Conservation (phyloP, 2,888 invertebrate genomes). For the Polia nebulosa region DNA sequence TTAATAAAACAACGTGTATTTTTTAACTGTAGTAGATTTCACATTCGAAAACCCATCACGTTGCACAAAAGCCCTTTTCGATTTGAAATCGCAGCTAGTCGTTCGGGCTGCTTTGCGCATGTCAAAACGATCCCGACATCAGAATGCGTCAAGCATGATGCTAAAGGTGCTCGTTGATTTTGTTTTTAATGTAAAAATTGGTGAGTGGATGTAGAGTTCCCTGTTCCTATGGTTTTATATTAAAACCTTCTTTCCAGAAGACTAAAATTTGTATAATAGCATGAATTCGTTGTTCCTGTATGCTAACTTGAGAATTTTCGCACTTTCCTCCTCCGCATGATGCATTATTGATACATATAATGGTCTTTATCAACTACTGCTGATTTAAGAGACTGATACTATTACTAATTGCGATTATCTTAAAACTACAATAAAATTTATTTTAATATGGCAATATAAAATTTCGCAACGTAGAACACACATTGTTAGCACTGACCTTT, state of each 20-base stretch:
- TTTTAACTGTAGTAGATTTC: neutral
- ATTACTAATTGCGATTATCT: neutral
- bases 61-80: constrained; percentile 70
- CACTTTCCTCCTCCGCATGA: constrained; percentile 71
- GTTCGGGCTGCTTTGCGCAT: constrained; percentile 78
- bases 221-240: constrained; percentile 55
- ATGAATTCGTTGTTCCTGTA: constrained; percentile 64
- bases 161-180: constrained; percentile 72
- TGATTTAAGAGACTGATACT: constrained; percentile 6
- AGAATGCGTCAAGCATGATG: constrained; percentile 83
- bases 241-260: constrained; percentile 39
- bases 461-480: neutral
- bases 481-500: constrained; percentile 90
- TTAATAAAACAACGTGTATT: neutral
- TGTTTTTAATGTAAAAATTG: constrained; percentile 68
- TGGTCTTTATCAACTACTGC: constrained; percentile 8
- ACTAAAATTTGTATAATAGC: constrained; percentile 58
- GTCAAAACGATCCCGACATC: constrained; percentile 73
- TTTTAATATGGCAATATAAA: neutral
- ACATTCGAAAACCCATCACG: constrained; percentile 55
- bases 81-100: constrained; percentile 46
- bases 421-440: neutral
- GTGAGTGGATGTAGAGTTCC: constrained; percentile 81
- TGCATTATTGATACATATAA: constrained; percentile 40
- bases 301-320: constrained; percentile 59